phyloP scores from a whole-genome alignment of 2,797 vertebrate genomes.

The Microctenopoma stevenorrisi region DNA sequence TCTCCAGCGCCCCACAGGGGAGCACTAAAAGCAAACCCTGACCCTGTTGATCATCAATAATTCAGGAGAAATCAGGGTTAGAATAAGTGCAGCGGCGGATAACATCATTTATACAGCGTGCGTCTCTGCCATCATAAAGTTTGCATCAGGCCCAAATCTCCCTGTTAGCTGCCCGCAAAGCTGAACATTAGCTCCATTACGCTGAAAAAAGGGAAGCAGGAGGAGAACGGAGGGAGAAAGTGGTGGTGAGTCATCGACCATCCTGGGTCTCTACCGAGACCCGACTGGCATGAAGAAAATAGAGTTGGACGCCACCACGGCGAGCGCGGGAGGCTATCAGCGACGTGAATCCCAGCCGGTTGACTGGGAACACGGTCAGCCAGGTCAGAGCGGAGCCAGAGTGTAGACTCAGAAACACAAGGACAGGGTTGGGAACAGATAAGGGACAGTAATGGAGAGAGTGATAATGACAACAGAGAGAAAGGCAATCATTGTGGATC shows the following conservation, averaged over 20 bases:
- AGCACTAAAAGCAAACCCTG: conserved; percentile 89
- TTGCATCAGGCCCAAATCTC: conserved; percentile 86
- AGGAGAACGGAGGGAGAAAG: conserved; percentile 11
- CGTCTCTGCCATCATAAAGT: conserved; percentile 87
- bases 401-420: neutral
- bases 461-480: too few relatives aligned
- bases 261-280: conserved; percentile 40
- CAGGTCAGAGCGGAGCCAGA: conserved; percentile 30
- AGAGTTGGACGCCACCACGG: conserved; percentile 35
- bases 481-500: too few relatives aligned
- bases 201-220: conserved; percentile 13
- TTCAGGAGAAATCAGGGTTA: conserved; percentile 92
- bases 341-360: conserved; percentile 38
- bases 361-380: conserved; percentile 26
- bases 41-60: conserved; percentile 91
- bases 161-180: conserved; percentile 79
- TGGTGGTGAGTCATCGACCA: conserved; percentile 65
- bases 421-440: neutral
- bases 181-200: conserved; percentile 89
- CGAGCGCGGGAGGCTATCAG: conserved; percentile 33
- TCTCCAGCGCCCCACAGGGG: conserved; percentile 76
- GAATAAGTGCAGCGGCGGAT: conserved; percentile 87
- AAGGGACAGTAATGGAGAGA: too few relatives aligned
- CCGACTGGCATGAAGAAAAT: conserved; percentile 39
- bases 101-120: conserved; percentile 81